These are phyloP conservation scores for Athene cunicularia DNA, from an alignment of 2,113 vertebrate genomes.

Conservation along the genomic window DNA sequence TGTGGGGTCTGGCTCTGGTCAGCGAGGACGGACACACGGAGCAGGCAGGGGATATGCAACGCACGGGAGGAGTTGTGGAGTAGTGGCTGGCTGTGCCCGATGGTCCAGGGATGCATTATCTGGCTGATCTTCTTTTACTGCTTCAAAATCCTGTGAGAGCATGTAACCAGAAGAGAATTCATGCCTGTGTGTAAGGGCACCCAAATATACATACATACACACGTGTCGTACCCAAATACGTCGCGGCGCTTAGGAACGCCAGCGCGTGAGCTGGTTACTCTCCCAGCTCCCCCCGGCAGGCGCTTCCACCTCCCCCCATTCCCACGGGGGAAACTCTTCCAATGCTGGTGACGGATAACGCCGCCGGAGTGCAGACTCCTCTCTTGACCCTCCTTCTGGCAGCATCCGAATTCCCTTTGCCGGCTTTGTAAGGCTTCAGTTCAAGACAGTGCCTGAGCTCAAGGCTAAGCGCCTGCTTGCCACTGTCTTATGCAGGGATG, in stretches of 20 bases:
- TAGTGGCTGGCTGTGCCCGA: neutral
- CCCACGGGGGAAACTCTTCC: neutral
- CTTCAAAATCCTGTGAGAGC: neutral
- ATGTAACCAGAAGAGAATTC: neutral
- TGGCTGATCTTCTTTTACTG: neutral
- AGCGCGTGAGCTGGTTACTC: neutral
- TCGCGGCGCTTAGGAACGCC: neutral
- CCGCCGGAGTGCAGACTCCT: accelerated
- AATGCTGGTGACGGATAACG: neutral
- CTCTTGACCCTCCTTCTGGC: neutral
- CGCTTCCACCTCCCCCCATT: neutral
- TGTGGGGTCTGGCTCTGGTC: neutral
- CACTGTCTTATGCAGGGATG: neutral
- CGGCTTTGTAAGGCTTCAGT: neutral
- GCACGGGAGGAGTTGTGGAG: neutral
- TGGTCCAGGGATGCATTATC: neutral
- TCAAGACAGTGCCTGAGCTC: neutral
- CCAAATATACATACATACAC: neutral
- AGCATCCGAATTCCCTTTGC: neutral
- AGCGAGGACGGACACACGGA: accelerated
- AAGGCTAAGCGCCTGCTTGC: neutral
- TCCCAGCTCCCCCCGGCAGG: neutral
- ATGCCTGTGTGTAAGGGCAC: neutral
- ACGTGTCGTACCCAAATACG: constrained; percentile 8
- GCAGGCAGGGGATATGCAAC: neutral